Evolutionary conservation across 2,113 vertebrate genomes (phyloP).

Genomic region (Rhipidura dahli): DNA sequence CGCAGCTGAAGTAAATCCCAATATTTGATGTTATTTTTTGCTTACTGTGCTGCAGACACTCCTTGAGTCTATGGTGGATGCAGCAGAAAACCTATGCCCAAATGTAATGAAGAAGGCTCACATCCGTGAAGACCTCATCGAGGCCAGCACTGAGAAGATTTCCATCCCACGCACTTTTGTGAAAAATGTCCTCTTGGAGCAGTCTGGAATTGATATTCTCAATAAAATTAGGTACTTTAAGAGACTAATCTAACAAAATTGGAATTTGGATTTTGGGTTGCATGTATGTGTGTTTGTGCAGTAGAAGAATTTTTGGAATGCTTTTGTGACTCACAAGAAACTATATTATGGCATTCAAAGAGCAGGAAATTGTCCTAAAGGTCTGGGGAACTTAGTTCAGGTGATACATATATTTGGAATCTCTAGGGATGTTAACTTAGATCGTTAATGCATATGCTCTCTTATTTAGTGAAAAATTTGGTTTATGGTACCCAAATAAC

Average conservation of each 20-base stretch:
- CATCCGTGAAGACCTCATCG: conserved; percentile 88
- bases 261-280: neutral
- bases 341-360: neutral
- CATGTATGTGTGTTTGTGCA: neutral
- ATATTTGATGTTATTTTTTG: neutral
- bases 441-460: neutral
- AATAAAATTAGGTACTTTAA: conserved; percentile 92
- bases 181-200: conserved; percentile 92
- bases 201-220: conserved; percentile 94
- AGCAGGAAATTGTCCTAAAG: neutral
- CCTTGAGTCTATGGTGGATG: conserved; percentile 92
- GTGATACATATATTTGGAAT: neutral
- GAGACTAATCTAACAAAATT: neutral
- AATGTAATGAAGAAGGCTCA: conserved; percentile 88
- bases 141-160: conserved; percentile 88
- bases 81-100: conserved; percentile 89
- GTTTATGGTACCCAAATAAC: neutral
- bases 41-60: conserved; percentile 72
- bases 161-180: conserved; percentile 91
- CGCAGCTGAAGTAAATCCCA: neutral
- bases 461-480: neutral
- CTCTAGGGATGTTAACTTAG: neutral
- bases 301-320: neutral
- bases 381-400: neutral
- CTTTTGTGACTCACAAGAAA: neutral